Percentiles rank a stretch among this genome's conserved stretches.
These are phyloP conservation scores for Keiferia lycopersicella DNA, from an alignment of 2,888 invertebrate genomes.

Conservation along the genomic window DNA sequence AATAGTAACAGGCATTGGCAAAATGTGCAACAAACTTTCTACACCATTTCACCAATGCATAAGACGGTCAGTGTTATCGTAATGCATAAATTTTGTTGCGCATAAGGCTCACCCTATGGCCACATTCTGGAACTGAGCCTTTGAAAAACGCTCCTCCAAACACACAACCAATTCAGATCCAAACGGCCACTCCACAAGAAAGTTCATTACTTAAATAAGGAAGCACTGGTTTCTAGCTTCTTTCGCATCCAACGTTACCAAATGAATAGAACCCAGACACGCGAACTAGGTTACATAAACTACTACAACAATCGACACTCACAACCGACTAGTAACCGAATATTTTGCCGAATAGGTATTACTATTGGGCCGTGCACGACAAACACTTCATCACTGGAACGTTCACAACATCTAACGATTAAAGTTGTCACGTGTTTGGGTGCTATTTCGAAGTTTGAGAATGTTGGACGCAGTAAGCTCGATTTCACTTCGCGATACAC, in stretches of 20 bases:
- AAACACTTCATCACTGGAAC: not conserved
- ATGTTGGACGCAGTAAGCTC: not conserved
- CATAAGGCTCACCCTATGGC: too few species aligned
- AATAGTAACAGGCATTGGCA: too few species aligned
- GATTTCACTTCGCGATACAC: slow-evolving; percentile 2
- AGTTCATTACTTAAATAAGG: slow-evolving; percentile 9
- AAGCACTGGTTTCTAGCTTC: not conserved
- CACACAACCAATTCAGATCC: slow-evolving; percentile 5
- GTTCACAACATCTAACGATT: not conserved
- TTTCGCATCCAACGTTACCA: slow-evolving; percentile 3
- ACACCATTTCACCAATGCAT: too few species aligned
- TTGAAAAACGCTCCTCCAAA: not conserved
- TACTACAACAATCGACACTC: not conserved
- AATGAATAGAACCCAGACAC: not conserved
- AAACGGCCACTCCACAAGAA: not conserved
- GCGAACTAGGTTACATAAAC: not conserved
- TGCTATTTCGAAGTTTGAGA: not conserved
- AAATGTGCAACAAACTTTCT: too few species aligned
- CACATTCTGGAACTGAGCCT: too few species aligned
- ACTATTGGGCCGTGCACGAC: not conserved
- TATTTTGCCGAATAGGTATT: not conserved
- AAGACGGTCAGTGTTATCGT: too few species aligned
- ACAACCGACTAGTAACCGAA: not conserved
- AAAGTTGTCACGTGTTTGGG: not conserved
- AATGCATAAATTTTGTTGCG: too few species aligned